A percentile compares a stretch with the other conserved stretches of the same genome.
phyloP scores from a whole-genome alignment of 2,888 invertebrate genomes.

The Pristionchus arcanus region DNA sequence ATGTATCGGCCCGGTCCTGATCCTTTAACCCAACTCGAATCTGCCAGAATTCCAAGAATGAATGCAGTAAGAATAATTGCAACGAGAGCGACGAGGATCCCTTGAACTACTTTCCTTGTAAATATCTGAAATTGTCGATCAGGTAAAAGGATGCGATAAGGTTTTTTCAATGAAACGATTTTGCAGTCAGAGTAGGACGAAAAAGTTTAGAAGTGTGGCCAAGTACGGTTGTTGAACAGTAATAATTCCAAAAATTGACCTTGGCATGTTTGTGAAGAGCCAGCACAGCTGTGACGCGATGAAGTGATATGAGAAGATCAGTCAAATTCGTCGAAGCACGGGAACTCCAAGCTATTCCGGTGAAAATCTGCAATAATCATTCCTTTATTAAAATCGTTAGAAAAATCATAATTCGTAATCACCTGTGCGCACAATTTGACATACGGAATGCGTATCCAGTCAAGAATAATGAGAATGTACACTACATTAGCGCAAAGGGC shows the following conservation, averaged over 20 bases:
- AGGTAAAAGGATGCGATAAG: no score
- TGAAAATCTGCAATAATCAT: neutral
- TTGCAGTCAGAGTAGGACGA: no score
- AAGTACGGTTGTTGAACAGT: no score
- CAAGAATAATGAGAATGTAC: neutral
- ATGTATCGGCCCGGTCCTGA: neutral
- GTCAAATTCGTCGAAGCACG: neutral
- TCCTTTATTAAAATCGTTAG: neutral
- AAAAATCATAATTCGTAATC: neutral
- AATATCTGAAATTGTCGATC: neutral
- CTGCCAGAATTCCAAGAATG: neutral
- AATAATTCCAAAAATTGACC: neutral
- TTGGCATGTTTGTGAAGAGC: neutral
- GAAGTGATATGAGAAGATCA: neutral
- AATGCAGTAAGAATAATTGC: neutral
- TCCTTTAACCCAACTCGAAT: neutral
- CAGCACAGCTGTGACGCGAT: neutral
- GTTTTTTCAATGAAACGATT: no score
- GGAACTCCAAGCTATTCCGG: neutral
- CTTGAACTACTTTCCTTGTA: neutral
- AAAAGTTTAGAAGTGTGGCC: no score
- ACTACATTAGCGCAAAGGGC: neutral
- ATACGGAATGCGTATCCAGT: neutral
- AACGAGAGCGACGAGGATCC: neutral
- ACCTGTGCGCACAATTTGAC: neutral